Base-by-base conservation (phyloP, 35 echinoderm and acorn worm species). In the Patiria miniata region DNA sequence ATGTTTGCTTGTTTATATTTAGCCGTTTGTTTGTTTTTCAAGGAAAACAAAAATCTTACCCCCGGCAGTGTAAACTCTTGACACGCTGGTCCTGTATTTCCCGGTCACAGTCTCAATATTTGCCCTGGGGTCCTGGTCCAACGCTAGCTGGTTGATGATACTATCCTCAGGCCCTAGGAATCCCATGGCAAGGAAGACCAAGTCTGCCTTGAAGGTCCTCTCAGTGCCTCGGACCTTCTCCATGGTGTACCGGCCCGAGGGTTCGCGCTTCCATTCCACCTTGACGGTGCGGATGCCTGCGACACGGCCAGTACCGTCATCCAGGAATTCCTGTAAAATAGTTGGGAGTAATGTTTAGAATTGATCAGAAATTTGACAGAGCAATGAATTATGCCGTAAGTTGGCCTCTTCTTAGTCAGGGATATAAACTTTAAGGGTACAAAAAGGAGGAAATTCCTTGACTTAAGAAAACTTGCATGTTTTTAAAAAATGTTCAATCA, bases 151-250 rank as follows among this genome's bases (percentile, higher is more conserved):
- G 22, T 92, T 84, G 42, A 99, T 89, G 34, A 92, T 38, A 9
- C 60, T 73, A 23, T 95, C 56, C 53, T 99, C 96, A 17, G 96
- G 96, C 39, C 96, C 96, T 5, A 94, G 78, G 83, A 99, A 99
- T 34, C 96, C 96, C 96, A 99, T 99, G 39, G 96, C 96, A 8
- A 99, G 78, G 36, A 99, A 58, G 36, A 99, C 96, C 82, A 99
- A 39, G 44, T 99, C 96, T 10, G 96, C 96, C 80, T 99, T 94
- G 81, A 90, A 99, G 23, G 79, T 94, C 89, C 89, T 92, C 73
- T 94, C 93, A 5, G 89, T 81, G 19, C 86, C 93, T 23, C 89
- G 78, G 38, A 94, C 47, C 78, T 99, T 99, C 29, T 94, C 93
- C 96, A 99, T 99, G 18, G 47, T 87, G 60, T 40, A 95, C 17